These are phyloP conservation scores for Nomada fabriciana DNA, from an alignment of 2,888 invertebrate genomes.

Conservation along the genomic window DNA sequence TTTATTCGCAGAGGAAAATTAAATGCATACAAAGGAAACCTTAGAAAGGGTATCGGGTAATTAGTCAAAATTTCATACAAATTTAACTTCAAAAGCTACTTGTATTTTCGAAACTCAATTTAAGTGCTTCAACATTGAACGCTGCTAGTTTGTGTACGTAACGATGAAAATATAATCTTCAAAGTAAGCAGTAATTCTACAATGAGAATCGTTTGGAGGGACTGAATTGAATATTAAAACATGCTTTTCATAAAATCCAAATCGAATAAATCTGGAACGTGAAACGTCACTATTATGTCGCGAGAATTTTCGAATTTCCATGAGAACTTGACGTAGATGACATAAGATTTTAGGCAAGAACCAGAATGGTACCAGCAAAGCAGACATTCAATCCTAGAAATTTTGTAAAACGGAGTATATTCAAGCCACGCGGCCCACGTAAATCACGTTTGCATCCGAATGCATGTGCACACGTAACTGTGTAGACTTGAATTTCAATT, in stretches of 20 bases:
- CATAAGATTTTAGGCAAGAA: no score
- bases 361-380: no score
- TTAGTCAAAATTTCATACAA: neutral
- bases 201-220: neutral
- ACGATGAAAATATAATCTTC: neutral
- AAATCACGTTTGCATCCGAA: constrained; percentile 26
- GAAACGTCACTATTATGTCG: neutral
- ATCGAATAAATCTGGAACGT: neutral
- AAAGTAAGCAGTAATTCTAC: neutral
- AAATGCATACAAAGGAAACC: neutral
- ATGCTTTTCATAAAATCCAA: neutral
- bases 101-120: neutral
- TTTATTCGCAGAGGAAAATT: neutral
- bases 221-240: neutral
- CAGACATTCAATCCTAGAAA: neutral
- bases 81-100: neutral
- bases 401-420: constrained; percentile 5
- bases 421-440: neutral
- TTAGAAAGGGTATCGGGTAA: neutral
- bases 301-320: neutral
- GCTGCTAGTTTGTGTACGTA: neutral
- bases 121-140: no score
- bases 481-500: constrained; percentile 50
- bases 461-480: neutral
- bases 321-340: neutral